These are phyloP conservation scores for Pavo muticus DNA, from an alignment of 2,113 vertebrate species.

Conservation along the genomic window DNA sequence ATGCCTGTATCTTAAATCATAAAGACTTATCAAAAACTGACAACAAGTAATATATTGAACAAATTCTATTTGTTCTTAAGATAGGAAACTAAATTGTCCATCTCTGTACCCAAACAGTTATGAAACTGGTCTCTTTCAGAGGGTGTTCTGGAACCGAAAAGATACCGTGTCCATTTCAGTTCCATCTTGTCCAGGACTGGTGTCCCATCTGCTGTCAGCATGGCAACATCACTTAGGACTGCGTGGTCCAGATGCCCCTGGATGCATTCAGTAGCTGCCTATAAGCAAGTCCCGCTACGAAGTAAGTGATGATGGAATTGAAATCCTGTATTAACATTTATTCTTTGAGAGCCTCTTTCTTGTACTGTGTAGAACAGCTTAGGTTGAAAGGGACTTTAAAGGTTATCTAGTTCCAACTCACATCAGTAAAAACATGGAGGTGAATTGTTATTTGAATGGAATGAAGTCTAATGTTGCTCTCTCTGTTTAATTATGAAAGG, in stretches of 20 bases:
- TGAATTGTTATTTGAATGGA: background rate
- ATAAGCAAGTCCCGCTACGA: background rate
- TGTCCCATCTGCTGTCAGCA: background rate
- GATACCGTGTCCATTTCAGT: rapidly evolving
- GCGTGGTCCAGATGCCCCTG: background rate
- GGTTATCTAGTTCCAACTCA: background rate
- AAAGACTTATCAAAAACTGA: background rate
- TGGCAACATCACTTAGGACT: background rate
- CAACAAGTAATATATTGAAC: background rate
- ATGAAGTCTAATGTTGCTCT: background rate
- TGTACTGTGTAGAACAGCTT: background rate
- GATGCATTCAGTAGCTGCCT: background rate
- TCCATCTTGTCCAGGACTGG: background rate
- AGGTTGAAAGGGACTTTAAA: too few relatives aligned
- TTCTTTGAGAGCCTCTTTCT: background rate
- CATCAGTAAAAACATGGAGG: background rate
- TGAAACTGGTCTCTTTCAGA: background rate
- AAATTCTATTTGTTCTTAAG: background rate
- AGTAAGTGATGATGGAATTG: conserved; percentile 33
- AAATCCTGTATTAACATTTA: background rate
- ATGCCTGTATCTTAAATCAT: background rate
- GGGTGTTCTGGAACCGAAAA: background rate
- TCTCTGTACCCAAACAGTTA: background rate
- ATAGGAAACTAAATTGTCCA: background rate
- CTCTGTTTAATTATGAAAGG: background rate